Conservation (phyloP, 2,113 vertebrate genomes). For the Phrynocephalus versicolor region DNA sequence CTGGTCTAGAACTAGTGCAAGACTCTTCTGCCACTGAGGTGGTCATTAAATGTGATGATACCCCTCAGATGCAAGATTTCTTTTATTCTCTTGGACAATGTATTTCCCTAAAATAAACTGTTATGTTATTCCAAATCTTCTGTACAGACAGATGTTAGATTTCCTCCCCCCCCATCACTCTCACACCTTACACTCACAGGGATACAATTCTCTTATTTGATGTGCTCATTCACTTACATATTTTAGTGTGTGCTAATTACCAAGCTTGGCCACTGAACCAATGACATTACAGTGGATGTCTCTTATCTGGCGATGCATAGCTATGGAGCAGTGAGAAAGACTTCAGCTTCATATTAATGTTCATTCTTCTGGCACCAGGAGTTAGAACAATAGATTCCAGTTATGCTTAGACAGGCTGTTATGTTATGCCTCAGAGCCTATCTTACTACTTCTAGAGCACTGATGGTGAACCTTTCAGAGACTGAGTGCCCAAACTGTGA, state of each 20-base stretch:
- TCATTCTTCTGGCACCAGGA: conserved; percentile 30
- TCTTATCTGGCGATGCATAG: conserved; percentile 23
- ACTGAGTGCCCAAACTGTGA: too few species aligned
- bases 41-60: background rate
- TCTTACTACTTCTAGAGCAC: conserved; percentile 66
- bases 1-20: too few species aligned
- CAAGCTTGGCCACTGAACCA: conserved; percentile 17
- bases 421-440: conserved; percentile 42
- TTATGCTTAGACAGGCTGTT: conserved; percentile 59
- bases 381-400: conserved; percentile 50
- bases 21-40: background rate
- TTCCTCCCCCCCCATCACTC: background rate
- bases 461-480: too few species aligned
- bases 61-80: background rate
- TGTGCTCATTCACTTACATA: background rate
- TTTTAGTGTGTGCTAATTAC: conserved; percentile 1
- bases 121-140: conserved; percentile 29
- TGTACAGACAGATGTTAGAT: background rate
- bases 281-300: background rate
- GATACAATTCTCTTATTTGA: conserved; percentile 2
- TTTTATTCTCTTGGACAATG: conserved; percentile 34
- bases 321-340: conserved; percentile 9
- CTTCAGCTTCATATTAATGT: conserved; percentile 47
- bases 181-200: background rate
- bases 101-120: conserved; percentile 38